phyloP scores from a whole-genome alignment of 2,888 invertebrate genomes.

The Periphyllus acericola region DNA sequence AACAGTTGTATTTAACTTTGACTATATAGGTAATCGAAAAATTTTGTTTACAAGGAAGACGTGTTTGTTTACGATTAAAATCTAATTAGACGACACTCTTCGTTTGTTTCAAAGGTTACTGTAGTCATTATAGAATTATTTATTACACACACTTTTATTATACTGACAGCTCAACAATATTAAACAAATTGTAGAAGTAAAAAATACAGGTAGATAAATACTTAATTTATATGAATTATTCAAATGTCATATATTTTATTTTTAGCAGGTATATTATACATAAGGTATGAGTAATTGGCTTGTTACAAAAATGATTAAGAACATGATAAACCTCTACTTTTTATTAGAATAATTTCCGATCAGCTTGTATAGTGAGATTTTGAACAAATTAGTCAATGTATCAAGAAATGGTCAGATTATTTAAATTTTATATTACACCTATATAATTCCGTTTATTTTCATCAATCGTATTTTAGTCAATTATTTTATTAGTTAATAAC shows the following conservation, averaged over 20 bases:
- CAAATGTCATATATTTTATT: background rate
- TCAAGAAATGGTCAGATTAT: background rate
- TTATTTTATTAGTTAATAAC: no score
- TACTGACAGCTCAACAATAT: background rate
- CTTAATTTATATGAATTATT: background rate
- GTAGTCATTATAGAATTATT: background rate
- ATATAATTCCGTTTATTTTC: background rate
- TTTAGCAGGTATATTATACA: background rate
- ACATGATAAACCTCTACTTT: background rate
- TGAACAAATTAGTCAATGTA: background rate
- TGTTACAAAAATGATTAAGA: background rate
- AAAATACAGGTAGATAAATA: background rate
- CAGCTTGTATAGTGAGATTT: background rate
- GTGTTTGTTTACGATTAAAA: conserved; percentile 30
- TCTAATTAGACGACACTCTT: conserved; percentile 16
- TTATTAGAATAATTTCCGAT: background rate
- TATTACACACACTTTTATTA: background rate
- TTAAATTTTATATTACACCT: background rate
- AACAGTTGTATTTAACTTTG: background rate
- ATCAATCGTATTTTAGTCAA: background rate
- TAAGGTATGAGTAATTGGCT: background rate
- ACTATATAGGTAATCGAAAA: background rate
- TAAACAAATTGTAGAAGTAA: background rate
- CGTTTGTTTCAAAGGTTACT: conserved; percentile 24
- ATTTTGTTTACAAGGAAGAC: conserved; percentile 18